Percentiles rank a stretch among this genome's conserved stretches.
phyloP scores from a whole-genome alignment of 1,140 invertebrate genomes.

The Trialeurodes vaporariorum region DNA sequence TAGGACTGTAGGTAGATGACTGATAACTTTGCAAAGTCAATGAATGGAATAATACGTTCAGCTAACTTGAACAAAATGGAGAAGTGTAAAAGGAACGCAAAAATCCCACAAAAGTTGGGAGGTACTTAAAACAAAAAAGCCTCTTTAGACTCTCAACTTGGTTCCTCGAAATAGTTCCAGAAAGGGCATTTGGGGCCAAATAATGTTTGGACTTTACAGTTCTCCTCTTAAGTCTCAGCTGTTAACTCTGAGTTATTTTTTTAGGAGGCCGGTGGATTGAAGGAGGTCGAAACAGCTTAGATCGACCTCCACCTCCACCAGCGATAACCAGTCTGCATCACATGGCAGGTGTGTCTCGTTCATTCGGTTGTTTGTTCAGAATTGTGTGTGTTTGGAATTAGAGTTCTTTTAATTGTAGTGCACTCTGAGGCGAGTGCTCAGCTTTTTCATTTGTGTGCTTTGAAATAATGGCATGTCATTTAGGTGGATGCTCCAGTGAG shows the following conservation, averaged over 20 bases:
- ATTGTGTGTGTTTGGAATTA: slow-evolving; percentile 45
- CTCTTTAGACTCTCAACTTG: too few species aligned
- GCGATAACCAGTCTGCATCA: slow-evolving; percentile 64
- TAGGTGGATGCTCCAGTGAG: slow-evolving; percentile 3
- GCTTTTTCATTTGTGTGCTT: not conserved
- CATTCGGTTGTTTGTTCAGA: slow-evolving; percentile 64
- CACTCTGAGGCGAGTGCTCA: not conserved
- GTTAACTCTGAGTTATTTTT: slow-evolving; percentile 24
- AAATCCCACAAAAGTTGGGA: too few species aligned
- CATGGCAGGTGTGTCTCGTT: slow-evolving; percentile 53
- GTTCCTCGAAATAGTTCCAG: too few species aligned
- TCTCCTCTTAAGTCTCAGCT: too few species aligned
- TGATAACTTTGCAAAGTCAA: too few species aligned
- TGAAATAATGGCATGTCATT: slow-evolving; percentile 6
- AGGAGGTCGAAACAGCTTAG: slow-evolving; percentile 44
- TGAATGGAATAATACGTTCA: too few species aligned
- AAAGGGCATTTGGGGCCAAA: too few species aligned
- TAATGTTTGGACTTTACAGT: too few species aligned
- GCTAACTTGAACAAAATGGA: too few species aligned
- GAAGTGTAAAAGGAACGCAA: too few species aligned
- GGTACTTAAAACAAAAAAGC: too few species aligned
- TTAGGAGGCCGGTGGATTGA: slow-evolving; percentile 37
- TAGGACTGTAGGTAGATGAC: too few species aligned
- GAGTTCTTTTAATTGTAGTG: slow-evolving; percentile 13
- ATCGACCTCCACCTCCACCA: slow-evolving; percentile 51